Percentiles rank a stretch among this genome's conserved stretches.
These are phyloP conservation scores for Myotis myotis DNA, from an alignment of 2,797 vertebrate species.

Conservation along the genomic window DNA sequence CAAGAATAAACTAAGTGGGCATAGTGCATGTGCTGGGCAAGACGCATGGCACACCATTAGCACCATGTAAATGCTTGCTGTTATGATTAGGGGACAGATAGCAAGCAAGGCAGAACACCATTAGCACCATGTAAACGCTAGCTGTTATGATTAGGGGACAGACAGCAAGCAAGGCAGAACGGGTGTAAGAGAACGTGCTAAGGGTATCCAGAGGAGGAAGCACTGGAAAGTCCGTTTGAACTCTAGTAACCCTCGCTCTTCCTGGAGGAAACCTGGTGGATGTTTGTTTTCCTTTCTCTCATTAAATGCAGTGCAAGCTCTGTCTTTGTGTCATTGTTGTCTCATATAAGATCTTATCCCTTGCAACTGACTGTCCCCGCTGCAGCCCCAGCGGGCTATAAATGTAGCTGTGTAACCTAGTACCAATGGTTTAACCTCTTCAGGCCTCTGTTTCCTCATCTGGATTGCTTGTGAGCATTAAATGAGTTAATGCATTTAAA, in stretches of 20 bases:
- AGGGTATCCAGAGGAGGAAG: background rate
- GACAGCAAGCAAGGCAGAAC: background rate
- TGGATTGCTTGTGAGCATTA: background rate
- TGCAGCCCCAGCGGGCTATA: background rate
- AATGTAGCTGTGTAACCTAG: background rate
- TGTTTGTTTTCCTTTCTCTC: background rate
- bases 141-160: background rate
- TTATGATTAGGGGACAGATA: background rate
- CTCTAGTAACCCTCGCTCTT: constrained; percentile 17
- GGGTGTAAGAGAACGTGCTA: background rate
- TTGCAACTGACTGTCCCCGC: background rate
- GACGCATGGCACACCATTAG: background rate
- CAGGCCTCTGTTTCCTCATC: background rate
- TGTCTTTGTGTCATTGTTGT: background rate
- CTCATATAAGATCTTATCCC: background rate
- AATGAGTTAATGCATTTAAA: background rate
- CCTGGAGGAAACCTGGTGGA: background rate
- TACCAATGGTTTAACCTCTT: background rate
- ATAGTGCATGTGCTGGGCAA: background rate
- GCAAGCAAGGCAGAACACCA: too few relatives aligned
- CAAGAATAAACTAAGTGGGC: background rate
- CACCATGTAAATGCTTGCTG: background rate
- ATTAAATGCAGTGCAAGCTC: background rate
- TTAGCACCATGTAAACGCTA: background rate
- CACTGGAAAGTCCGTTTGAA: background rate